Evolutionary conservation across 2,113 vertebrate species (phyloP).

Genomic region (Myiozetetes cayanensis): DNA sequence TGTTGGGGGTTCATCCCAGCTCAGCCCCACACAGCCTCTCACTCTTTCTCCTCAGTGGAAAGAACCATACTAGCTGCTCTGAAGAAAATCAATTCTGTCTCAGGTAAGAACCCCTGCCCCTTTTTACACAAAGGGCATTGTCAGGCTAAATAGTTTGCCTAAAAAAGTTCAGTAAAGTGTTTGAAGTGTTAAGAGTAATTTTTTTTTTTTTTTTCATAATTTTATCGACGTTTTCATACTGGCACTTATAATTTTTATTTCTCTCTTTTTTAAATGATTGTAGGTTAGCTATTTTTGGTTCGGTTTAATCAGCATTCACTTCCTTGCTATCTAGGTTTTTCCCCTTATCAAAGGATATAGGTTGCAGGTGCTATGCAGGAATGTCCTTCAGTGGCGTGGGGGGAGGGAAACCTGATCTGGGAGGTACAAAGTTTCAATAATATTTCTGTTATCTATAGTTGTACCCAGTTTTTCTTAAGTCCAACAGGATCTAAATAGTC

Average conservation of each 20-base stretch:
- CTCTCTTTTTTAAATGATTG: neutral
- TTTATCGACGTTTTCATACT: neutral
- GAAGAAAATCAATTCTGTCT: neutral
- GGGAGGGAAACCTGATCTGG: neutral
- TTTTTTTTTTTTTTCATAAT: neutral
- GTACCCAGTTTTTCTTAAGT: neutral
- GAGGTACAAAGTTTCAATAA: neutral
- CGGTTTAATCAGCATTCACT: neutral
- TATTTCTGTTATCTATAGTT: neutral
- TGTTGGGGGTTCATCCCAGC: neutral
- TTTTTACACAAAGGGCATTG: neutral
- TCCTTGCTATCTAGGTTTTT: neutral
- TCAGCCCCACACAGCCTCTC: neutral
- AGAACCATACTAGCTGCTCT: neutral
- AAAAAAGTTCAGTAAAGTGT: neutral
- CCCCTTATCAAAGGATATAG: neutral
- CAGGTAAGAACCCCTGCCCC: neutral
- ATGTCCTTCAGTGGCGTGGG: neutral
- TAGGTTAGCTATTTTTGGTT: neutral
- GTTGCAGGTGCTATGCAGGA: neutral
- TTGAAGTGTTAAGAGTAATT: neutral
- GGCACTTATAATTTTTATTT: neutral
- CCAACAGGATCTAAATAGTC: neutral
- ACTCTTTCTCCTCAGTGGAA: neutral
- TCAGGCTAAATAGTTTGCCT: neutral